Evolutionary conservation across 2,888 invertebrate species (phyloP).

Genomic region (Sclerodermus sp.): DNA sequence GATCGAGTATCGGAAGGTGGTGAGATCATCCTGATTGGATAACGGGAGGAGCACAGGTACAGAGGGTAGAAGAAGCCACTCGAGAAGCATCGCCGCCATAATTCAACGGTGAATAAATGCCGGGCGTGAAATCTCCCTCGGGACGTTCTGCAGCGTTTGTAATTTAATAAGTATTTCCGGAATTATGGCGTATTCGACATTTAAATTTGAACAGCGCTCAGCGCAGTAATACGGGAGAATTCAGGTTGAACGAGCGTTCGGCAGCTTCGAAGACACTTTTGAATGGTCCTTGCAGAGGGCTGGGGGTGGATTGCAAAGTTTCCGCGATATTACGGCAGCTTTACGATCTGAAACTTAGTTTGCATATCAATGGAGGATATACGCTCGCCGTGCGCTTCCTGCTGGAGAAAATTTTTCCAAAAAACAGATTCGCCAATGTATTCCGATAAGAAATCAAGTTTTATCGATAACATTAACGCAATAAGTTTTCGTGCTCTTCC

Average conservation of each 20-base stretch:
- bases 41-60: no score
- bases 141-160: no score
- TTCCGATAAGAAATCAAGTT: no score
- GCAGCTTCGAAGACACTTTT: constrained; percentile 25
- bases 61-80: no score
- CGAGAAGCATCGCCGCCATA: no score
- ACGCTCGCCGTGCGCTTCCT: constrained; percentile 20
- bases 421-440: neutral
- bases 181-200: constrained; percentile 38
- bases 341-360: constrained; percentile 46
- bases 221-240: constrained; percentile 41
- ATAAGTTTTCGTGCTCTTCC: no score
- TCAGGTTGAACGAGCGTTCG: constrained; percentile 32
- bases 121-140: no score
- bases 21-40: no score
- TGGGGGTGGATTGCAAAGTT: constrained; percentile 29
- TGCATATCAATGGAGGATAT: constrained; percentile 44
- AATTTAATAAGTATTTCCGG: neutral
- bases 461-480: no score
- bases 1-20: no score
- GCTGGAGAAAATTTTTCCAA: constrained; percentile 20
- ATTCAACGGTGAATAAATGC: no score
- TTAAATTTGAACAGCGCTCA: constrained; percentile 25
- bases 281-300: constrained; percentile 14
- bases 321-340: constrained; percentile 41